These are phyloP conservation scores for Agrilus mali DNA, from an alignment of 2,888 invertebrate genomes.

Conservation along the genomic window DNA sequence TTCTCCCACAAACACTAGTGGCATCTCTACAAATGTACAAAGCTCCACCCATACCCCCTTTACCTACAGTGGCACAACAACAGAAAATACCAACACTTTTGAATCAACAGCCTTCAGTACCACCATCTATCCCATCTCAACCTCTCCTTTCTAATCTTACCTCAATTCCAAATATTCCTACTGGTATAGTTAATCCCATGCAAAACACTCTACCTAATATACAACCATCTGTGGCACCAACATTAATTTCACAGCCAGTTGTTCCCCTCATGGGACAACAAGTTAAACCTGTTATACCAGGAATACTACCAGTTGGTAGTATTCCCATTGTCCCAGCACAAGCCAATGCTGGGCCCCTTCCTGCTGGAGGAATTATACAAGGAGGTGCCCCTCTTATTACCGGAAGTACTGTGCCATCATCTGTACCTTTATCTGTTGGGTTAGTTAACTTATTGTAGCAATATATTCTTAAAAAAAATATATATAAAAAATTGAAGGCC, in stretches of 20 bases:
- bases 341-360: too few relatives aligned
- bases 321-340: too few relatives aligned
- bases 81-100: constrained; percentile 30
- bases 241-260: constrained; percentile 5
- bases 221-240: constrained; percentile 4
- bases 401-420: too few relatives aligned
- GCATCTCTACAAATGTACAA: constrained; percentile 48
- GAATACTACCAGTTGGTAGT: background rate
- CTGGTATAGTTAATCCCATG: constrained; percentile 19
- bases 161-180: constrained; percentile 12
- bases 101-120: constrained; percentile 3
- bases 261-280: background rate
- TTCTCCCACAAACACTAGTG: constrained; percentile 64
- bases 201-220: constrained; percentile 11
- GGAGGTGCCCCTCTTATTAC: too few relatives aligned
- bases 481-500: too few relatives aligned
- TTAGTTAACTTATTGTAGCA: too few relatives aligned
- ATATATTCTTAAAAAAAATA: too few relatives aligned
- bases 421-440: too few relatives aligned
- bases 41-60: constrained; percentile 25
- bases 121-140: constrained; percentile 8
- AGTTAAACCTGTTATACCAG: background rate
- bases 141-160: constrained; percentile 10
- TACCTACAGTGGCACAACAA: constrained; percentile 19
- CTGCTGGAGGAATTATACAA: too few relatives aligned